A percentile compares a stretch with the other conserved stretches of the same genome.
These are phyloP conservation scores for Heptranchias perlo DNA, from an alignment of 2,113 vertebrate species.

Conservation along the genomic window DNA sequence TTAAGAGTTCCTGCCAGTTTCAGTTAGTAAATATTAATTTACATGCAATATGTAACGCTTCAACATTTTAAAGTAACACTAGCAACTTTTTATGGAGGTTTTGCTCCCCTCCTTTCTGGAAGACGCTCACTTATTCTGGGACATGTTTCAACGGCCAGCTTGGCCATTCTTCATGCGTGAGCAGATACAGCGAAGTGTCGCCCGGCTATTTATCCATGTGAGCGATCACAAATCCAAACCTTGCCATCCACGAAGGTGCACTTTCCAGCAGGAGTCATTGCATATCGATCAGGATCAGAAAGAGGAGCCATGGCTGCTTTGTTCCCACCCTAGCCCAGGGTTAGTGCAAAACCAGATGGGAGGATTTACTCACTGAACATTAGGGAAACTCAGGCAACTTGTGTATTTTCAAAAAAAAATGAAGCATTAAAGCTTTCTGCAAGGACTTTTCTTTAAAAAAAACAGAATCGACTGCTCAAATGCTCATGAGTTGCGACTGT, in stretches of 20 bases:
- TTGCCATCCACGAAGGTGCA: background rate
- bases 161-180: background rate
- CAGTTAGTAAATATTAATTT: background rate
- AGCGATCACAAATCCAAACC: background rate
- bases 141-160: background rate
- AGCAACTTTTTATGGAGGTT: too few relatives aligned
- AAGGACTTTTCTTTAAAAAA: background rate
- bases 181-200: background rate
- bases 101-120: background rate
- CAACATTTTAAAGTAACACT: background rate
- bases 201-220: background rate
- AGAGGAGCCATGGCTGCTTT: background rate
- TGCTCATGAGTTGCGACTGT: too few relatives aligned
- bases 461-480: too few relatives aligned
- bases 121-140: background rate
- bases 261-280: background rate
- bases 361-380: background rate
- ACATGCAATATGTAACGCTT: background rate
- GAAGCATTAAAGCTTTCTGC: background rate
- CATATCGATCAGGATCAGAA: background rate
- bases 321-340: background rate
- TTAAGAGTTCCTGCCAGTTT: background rate
- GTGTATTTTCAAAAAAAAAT: background rate
- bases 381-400: background rate
- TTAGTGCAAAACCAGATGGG: background rate